Conservation (phyloP, 35 echinoderm and acorn worm genomes). For the Patiria miniata region DNA sequence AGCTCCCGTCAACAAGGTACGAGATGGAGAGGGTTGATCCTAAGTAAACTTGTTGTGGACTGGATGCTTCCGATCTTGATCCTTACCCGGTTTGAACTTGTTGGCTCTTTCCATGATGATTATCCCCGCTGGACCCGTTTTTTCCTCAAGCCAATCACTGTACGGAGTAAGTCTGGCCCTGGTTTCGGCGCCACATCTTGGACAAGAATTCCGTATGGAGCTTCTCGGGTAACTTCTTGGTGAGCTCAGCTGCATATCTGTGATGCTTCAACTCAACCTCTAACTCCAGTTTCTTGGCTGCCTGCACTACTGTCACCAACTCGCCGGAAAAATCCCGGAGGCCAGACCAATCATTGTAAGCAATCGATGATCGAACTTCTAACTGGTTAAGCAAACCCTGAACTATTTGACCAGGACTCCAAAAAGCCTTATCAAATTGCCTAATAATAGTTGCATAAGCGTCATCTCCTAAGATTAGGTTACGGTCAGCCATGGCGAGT, state of each 20-base stretch:
- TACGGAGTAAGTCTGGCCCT: not conserved
- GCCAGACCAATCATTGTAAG: slow-evolving; percentile 15
- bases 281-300: not conserved
- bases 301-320: slow-evolving; percentile 11
- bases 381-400: slow-evolving; percentile 18
- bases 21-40: not conserved
- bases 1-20: not conserved
- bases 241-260: slow-evolving; percentile 6
- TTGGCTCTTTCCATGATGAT: slow-evolving; percentile 9
- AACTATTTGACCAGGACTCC: not conserved
- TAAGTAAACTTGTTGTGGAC: not conserved
- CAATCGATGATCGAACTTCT: not conserved
- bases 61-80: not conserved
- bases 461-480: slow-evolving; percentile 19
- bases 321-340: slow-evolving; percentile 21
- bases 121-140: slow-evolving; percentile 22
- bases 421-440: slow-evolving; percentile 28
- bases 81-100: not conserved
- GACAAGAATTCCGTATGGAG: slow-evolving; percentile 25
- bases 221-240: slow-evolving; percentile 23
- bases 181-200: slow-evolving; percentile 13
- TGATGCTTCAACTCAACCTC: slow-evolving; percentile 20
- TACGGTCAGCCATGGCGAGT: not conserved
- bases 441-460: slow-evolving; percentile 4
- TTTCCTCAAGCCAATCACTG: not conserved